These are phyloP conservation scores for Gymnothorax reevesii DNA, from an alignment of 2,797 vertebrate species.

Conservation along the genomic window DNA sequence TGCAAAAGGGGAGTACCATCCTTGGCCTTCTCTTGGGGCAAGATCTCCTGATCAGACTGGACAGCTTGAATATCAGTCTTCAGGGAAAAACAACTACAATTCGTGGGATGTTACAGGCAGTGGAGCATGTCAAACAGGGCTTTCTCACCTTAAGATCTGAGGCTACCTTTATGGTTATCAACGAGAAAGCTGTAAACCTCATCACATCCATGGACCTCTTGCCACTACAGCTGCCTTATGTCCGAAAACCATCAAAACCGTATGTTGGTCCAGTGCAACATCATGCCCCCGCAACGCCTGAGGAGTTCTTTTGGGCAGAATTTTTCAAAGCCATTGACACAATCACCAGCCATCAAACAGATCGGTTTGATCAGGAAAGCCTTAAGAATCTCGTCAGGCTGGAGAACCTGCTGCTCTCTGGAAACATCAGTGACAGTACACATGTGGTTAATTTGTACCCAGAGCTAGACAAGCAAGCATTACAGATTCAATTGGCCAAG, in stretches of 20 bases:
- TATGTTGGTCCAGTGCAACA: not conserved
- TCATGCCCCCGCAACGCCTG: not conserved
- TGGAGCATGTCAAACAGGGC: not conserved
- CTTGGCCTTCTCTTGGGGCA: conserved; percentile 24
- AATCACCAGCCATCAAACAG: not conserved
- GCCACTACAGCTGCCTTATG: not conserved
- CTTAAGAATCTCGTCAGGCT: not conserved
- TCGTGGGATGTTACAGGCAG: conserved; percentile 17
- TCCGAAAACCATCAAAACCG: not conserved
- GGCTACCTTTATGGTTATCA: not conserved
- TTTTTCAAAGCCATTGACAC: not conserved
- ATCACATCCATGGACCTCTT: not conserved
- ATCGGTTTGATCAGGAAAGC: not conserved
- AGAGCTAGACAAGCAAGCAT: not conserved
- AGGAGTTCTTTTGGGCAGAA: not conserved
- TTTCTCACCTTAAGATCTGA: not conserved
- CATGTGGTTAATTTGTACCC: conserved; percentile 4
- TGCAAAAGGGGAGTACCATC: conserved; percentile 16
- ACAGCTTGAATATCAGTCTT: conserved; percentile 24
- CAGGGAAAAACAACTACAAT: conserved; percentile 10
- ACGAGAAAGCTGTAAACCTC: not conserved
- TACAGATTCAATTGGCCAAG: not conserved
- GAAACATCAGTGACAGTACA: not conserved
- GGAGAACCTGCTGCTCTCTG: not conserved
- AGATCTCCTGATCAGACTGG: conserved; percentile 13